phyloP scores from a whole-genome alignment of 2,113 vertebrate species.

The Oryctolagus cuniculus region mOryCun1.1 NC_091444.1:9681501-9682000 shows the following conservation, averaged over 20 bases:
- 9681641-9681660: neutral
- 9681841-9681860: neutral
- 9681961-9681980: too few species aligned
- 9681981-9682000: too few species aligned
- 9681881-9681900: neutral
- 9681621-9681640: neutral
- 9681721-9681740: neutral
- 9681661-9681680: neutral
- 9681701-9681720: neutral
- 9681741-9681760: neutral
- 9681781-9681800: neutral
- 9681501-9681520: neutral
- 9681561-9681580: too few species aligned
- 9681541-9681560: too few species aligned
- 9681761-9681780: neutral
- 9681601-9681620: neutral
- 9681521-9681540: neutral
- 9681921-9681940: neutral
- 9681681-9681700: neutral
- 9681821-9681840: neutral
- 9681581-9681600: neutral
- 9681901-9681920: neutral
- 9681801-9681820: neutral
- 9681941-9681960: neutral
- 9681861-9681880: neutral